These are phyloP conservation scores for Epizoanthus scotinus DNA, from an alignment of 92 coral and sea anemone genomes.

Conservation along the genomic window DNA sequence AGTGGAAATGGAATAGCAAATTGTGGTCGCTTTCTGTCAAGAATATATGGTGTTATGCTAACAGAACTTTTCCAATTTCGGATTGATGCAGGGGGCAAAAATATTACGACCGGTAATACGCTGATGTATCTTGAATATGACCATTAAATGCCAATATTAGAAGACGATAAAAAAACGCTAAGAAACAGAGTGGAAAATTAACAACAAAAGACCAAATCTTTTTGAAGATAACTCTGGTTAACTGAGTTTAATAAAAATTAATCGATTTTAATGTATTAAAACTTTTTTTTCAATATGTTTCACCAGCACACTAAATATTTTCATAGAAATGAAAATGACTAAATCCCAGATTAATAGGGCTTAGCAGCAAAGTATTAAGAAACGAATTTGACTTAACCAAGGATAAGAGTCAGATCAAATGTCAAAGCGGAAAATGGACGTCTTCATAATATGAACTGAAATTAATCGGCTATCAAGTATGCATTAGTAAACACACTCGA, in stretches of 20 bases:
- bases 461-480: constrained; percentile 26
- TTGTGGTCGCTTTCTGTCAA: neutral
- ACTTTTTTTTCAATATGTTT: too few species aligned
- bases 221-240: neutral
- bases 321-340: constrained; percentile 12
- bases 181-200: neutral
- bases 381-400: constrained; percentile 36
- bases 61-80: neutral
- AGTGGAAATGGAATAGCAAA: neutral
- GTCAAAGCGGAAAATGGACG: constrained; percentile 37
- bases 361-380: constrained; percentile 17
- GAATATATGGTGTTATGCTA: neutral
- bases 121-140: neutral
- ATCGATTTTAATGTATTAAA: too few species aligned
- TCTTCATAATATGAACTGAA: constrained; percentile 14
- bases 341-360: constrained; percentile 39
- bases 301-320: neutral
- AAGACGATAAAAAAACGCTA: neutral
- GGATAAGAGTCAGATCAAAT: constrained; percentile 39
- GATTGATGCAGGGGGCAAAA: neutral
- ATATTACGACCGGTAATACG: neutral
- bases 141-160: neutral
- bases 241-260: neutral
- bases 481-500: constrained; percentile 20
- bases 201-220: neutral